A percentile compares a stretch with the other conserved stretches of the same genome.
Evolutionary conservation across 2,888 invertebrate genomes (phyloP).

Genomic region (Micoletzkya japonica): DNA sequence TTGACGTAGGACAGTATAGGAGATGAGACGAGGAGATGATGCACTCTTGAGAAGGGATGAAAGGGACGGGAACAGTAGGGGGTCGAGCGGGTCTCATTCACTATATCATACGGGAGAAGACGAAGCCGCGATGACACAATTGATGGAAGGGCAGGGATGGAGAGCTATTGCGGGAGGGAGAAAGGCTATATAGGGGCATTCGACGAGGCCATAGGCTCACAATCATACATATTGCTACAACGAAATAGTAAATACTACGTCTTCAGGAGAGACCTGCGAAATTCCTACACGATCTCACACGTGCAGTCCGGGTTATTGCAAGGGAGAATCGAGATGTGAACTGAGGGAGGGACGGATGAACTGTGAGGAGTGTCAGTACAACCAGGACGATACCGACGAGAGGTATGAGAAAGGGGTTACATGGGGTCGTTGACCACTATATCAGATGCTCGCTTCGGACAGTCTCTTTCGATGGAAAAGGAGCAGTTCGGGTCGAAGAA

Average conservation of each 20-base stretch:
- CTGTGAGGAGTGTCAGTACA: slow-evolving; percentile 40
- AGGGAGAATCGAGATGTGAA: slow-evolving; percentile 40
- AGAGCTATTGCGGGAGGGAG: not conserved
- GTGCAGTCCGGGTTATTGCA: slow-evolving; percentile 47
- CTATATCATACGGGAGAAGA: too few species aligned
- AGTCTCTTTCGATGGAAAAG: slow-evolving; percentile 54
- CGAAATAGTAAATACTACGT: not conserved
- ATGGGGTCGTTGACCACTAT: not conserved
- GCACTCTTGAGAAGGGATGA: not conserved
- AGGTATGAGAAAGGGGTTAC: not conserved
- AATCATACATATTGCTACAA: not conserved
- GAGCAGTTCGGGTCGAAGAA: slow-evolving; percentile 40
- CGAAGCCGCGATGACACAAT: not conserved
- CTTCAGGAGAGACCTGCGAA: slow-evolving; percentile 34
- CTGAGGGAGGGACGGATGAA: slow-evolving; percentile 36
- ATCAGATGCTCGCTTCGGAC: slow-evolving; percentile 50
- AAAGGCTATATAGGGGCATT: slow-evolving; percentile 1
- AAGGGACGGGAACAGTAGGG: slow-evolving; percentile 3
- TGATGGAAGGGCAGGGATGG: not conserved
- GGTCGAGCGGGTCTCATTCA: too few species aligned
- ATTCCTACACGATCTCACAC: slow-evolving; percentile 38
- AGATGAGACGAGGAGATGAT: not conserved
- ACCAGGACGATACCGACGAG: slow-evolving; percentile 20
- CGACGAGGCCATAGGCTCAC: not conserved
- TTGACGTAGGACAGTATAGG: not conserved